These are phyloP conservation scores for Galerucella calmariensis DNA, from an alignment of 2,888 invertebrate species.

Conservation along the genomic window DNA sequence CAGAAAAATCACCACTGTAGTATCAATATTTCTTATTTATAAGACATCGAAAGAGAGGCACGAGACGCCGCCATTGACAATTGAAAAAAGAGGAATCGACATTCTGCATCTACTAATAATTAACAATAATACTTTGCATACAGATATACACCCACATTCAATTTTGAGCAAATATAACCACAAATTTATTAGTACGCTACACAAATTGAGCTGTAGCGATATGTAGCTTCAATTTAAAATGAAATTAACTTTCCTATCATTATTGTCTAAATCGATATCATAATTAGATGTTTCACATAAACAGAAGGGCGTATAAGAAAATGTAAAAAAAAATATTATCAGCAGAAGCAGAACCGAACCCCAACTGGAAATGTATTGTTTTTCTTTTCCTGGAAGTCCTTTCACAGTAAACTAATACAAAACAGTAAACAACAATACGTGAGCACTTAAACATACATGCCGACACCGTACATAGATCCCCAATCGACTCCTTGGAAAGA, in stretches of 20 bases:
- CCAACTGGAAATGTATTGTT: conserved; percentile 55
- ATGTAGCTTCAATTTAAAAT: neutral
- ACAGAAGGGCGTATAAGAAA: neutral
- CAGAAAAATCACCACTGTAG: conserved; percentile 36
- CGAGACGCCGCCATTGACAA: conserved; percentile 60
- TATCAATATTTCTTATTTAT: conserved; percentile 46
- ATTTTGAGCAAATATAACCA: neutral
- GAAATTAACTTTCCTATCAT: conserved; percentile 4
- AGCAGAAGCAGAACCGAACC: conserved; percentile 17
- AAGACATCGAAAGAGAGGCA: conserved; percentile 58
- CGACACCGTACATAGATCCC: conserved; percentile 92
- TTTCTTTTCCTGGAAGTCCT: conserved; percentile 54
- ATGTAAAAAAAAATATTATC: neutral
- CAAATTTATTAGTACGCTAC: neutral
- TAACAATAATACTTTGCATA: conserved; percentile 15
- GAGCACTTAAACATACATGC: conserved; percentile 84
- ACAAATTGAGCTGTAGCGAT: neutral
- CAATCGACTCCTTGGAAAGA: conserved; percentile 93
- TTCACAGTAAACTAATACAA: conserved; percentile 43
- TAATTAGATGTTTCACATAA: conserved; percentile 6
- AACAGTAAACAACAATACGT: conserved; percentile 42
- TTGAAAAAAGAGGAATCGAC: conserved; percentile 35
- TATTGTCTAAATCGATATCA: conserved; percentile 38
- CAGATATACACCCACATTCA: conserved; percentile 6
- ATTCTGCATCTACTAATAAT: conserved; percentile 19